These are phyloP conservation scores for Cheilosia vulpina DNA, from an alignment of 2,888 invertebrate species.

Conservation along the genomic window DNA sequence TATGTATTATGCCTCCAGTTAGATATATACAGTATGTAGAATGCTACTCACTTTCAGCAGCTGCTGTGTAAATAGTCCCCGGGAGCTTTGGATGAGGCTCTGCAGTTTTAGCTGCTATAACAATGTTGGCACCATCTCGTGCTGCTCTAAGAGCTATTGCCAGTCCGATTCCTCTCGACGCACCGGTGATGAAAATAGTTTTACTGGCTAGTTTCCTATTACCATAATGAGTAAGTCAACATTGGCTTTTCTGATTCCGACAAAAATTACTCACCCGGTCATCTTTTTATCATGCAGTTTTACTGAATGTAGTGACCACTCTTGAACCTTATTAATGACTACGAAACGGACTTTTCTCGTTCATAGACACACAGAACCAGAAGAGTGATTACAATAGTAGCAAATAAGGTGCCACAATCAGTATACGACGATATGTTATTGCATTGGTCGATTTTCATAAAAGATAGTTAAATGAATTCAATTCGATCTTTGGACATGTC, in stretches of 20 bases:
- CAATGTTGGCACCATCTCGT: conserved; percentile 92
- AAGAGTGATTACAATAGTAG: no score
- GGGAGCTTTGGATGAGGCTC: conserved; percentile 87
- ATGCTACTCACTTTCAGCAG: conserved; percentile 88
- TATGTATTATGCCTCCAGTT: no score
- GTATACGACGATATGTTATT: no score
- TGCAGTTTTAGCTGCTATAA: conserved; percentile 94
- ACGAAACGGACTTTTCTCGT: background rate
- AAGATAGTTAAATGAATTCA: no score
- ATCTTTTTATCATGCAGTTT: background rate
- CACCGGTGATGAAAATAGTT: conserved; percentile 97
- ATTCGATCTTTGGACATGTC: no score
- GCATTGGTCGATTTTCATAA: no score
- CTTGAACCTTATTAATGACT: no score
- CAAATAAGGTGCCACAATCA: no score
- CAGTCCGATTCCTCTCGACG: conserved; percentile 97
- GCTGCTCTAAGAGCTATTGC: conserved; percentile 97
- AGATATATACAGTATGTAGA: background rate
- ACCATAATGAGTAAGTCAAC: conserved; percentile 5
- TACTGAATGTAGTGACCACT: no score
- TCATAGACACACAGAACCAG: no score
- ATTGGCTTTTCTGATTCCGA: background rate
- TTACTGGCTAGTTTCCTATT: conserved; percentile 89
- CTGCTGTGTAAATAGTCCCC: conserved; percentile 94
- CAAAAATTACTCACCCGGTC: background rate